Evolutionary conservation across 2,888 invertebrate species (phyloP).

Genomic region (Cenopis cana): DNA sequence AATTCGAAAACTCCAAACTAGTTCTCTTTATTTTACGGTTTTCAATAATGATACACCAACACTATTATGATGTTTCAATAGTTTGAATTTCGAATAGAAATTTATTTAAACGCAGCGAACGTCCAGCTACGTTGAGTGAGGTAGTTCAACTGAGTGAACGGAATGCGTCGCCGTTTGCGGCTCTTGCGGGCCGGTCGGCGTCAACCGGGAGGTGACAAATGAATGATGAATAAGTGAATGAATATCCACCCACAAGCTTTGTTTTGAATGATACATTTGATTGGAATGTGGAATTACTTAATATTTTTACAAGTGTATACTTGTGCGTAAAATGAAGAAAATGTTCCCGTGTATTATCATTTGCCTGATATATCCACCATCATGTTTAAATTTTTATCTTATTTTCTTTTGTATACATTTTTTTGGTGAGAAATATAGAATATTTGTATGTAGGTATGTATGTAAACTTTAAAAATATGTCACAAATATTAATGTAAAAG

Average conservation of each 20-base stretch:
- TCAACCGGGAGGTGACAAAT: constrained; percentile 26
- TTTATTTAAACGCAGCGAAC: neutral
- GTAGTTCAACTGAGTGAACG: constrained; percentile 37
- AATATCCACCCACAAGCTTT: constrained; percentile 27
- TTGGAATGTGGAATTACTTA: constrained; percentile 25
- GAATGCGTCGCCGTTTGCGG: neutral
- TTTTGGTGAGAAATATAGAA: no score
- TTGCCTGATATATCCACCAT: no score
- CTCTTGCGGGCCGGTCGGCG: neutral
- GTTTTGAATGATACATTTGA: constrained; percentile 28
- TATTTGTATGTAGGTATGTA: no score
- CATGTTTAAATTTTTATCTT: no score
- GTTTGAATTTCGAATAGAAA: constrained; percentile 20
- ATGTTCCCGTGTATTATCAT: no score
- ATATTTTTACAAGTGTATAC: neutral
- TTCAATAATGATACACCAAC: constrained; percentile 1
- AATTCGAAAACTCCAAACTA: neutral
- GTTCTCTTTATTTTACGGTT: neutral
- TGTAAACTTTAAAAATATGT: no score
- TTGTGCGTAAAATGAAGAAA: no score
- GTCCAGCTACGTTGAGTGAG: constrained; percentile 2
- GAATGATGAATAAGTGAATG: constrained; percentile 37
- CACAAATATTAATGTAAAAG: no score
- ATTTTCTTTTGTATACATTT: no score
- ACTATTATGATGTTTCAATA: constrained; percentile 6